Base-by-base conservation (phyloP, 2,888 invertebrate species). In the Trachelus tabidus region DNA sequence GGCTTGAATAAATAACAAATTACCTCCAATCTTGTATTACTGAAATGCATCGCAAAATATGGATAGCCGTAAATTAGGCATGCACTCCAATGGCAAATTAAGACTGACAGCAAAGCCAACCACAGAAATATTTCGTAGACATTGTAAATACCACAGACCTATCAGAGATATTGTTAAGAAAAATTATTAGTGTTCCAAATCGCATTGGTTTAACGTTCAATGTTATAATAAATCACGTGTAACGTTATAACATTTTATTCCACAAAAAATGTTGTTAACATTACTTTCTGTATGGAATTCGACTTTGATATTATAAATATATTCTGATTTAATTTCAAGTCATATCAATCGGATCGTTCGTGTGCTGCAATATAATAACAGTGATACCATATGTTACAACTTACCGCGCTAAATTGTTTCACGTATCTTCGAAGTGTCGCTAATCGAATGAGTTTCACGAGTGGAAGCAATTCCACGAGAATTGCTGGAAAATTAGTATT, bases 41-140 rank as follows among this genome's bases (percentile, higher is more conserved):
- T 1, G 40, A 15, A 6, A 15, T 40, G 85, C 71, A 85, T 79
- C 23, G 85, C 76, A 68, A 88, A 77, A 34, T 86, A 86, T 11
- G 90, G 90, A 79, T 87, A 85, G 4, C 80, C 79, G n/a, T 87
- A 87, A 12, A 84, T 87, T 23, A 86, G 12, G 76, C 90, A 90
- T 11, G 88, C 85, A 68, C 86, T 83, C 90, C 90, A 90, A 73
- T 90, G 90, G 77, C 87, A 85, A 73, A 89, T 84, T 31, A 90
- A 79, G 12, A 79, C 12, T 4, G 88, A 88, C 30, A 89, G 76
- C 9, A 86, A 34, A 23, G 80, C 56, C 1, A 89, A 56, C 90
- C 90, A 90, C 30, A 88, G 78, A 3, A 78, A 81, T 30, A 83
- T 80, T 23, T 89, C 85, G 33, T 73, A 71, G 34, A 83, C 79